phyloP scores from a whole-genome alignment of 2,113 vertebrate species.

The Tragulus kanchil region DNA sequence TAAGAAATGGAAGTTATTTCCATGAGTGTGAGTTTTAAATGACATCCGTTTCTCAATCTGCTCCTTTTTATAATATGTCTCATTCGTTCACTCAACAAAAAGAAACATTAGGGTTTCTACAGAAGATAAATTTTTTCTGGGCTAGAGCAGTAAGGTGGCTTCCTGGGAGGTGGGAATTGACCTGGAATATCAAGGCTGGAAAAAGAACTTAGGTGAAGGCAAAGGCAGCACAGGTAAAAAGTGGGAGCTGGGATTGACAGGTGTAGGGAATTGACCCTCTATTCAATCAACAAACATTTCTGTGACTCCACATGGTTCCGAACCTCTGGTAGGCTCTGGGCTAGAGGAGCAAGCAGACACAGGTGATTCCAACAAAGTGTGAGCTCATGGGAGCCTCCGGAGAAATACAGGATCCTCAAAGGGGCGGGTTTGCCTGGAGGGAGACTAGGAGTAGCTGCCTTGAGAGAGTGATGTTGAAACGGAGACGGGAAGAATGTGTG shows the following conservation, averaged over 20 bases:
- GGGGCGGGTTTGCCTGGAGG: neutral
- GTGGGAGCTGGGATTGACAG: neutral
- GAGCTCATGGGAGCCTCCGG: neutral
- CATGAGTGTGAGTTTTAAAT: conserved; percentile 26
- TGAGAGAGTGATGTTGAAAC: neutral
- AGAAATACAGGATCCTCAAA: neutral
- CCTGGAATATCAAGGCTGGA: neutral
- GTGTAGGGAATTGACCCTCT: neutral
- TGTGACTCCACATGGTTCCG: too few species aligned
- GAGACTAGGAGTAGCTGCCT: neutral
- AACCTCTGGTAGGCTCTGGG: neutral
- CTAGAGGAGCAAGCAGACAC: neutral
- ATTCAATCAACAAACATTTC: neutral
- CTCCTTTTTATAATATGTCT: neutral
- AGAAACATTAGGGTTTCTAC: neutral
- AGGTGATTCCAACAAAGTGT: neutral
- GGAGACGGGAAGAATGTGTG: neutral
- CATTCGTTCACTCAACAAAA: neutral
- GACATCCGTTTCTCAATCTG: neutral
- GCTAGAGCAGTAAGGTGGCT: neutral
- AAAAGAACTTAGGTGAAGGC: neutral
- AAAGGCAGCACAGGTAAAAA: neutral
- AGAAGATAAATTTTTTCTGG: neutral
- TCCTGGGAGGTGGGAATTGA: neutral
- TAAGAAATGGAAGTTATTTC: neutral